Percentiles rank a stretch among this genome's conserved stretches.
phyloP scores from a whole-genome alignment of 1,140 invertebrate species.

The Pseudachorutes palmiensis region DNA sequence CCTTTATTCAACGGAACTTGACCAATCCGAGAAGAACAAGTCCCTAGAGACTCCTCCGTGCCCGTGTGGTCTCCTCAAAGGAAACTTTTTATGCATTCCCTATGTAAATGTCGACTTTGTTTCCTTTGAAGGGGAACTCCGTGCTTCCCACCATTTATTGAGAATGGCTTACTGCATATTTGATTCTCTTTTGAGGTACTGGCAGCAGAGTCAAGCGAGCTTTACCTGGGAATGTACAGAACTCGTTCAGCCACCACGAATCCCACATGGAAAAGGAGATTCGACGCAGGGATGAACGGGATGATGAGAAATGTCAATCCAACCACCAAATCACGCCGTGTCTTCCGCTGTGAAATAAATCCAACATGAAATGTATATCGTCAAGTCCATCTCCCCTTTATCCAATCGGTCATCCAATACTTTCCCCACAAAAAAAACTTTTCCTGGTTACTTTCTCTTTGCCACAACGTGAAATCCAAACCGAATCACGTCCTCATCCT shows the following conservation, averaged over 20 bases:
- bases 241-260: conserved; percentile 85
- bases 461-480: too few species aligned
- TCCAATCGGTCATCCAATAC: too few species aligned
- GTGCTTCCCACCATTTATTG: conserved; percentile 10
- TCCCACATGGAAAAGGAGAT: conserved; percentile 79
- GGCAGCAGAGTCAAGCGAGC: background rate
- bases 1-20: too few species aligned
- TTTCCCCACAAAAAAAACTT: too few species aligned
- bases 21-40: conserved; percentile 28
- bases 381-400: background rate
- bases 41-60: conserved; percentile 20
- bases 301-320: conserved; percentile 63
- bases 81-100: background rate
- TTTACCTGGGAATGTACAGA: conserved; percentile 77
- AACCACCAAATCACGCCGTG: conserved; percentile 46
- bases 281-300: conserved; percentile 85
- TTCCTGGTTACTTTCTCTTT: too few species aligned
- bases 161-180: background rate
- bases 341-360: conserved; percentile 27
- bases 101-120: background rate
- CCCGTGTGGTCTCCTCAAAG: background rate
- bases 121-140: background rate
- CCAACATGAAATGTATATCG: background rate
- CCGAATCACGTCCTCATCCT: too few species aligned
- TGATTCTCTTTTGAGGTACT: background rate